Evolutionary conservation across 2,113 vertebrate genomes (phyloP).

Genomic region (Sakesphorus luctuosus): DNA sequence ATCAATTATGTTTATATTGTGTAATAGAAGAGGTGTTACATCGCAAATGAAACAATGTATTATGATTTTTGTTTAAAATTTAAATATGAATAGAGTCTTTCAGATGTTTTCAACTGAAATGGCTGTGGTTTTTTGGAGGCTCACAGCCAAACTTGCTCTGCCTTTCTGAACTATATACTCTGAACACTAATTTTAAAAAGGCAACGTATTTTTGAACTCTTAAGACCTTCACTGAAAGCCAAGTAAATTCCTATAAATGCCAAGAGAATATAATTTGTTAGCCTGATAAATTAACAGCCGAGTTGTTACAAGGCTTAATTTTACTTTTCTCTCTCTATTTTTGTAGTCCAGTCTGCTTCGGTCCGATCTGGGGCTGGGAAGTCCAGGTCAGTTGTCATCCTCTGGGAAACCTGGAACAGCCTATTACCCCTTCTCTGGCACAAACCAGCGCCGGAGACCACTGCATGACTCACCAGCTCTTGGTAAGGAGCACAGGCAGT

Average conservation of each 20-base stretch:
- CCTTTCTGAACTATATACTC: neutral
- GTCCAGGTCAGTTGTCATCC: constrained; percentile 83
- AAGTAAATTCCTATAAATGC: neutral
- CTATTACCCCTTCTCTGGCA: constrained; percentile 86
- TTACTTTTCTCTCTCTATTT: constrained; percentile 17
- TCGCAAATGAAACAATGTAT: neutral
- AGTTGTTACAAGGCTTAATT: neutral
- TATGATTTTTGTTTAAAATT: constrained; percentile 6
- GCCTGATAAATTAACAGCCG: neutral
- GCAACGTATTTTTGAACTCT: neutral
- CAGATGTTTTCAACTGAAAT: neutral
- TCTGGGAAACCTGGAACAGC: constrained; percentile 88
- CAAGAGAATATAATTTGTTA: neutral
- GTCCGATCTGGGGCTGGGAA: constrained; percentile 85
- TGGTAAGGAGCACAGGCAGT: constrained; percentile 73
- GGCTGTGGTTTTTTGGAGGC: neutral
- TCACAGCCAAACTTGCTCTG: neutral
- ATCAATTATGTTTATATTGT: constrained; percentile 26
- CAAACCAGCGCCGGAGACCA: constrained; percentile 90
- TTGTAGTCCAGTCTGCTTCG: constrained; percentile 85
- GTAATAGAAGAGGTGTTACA: neutral
- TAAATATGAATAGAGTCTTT: neutral
- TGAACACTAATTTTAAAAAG: neutral
- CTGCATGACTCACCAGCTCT: constrained; percentile 86
- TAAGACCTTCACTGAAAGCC: neutral